Evolutionary conservation across 2,113 vertebrate species (phyloP).

Genomic region (Coreoperca whiteheadi): DNA sequence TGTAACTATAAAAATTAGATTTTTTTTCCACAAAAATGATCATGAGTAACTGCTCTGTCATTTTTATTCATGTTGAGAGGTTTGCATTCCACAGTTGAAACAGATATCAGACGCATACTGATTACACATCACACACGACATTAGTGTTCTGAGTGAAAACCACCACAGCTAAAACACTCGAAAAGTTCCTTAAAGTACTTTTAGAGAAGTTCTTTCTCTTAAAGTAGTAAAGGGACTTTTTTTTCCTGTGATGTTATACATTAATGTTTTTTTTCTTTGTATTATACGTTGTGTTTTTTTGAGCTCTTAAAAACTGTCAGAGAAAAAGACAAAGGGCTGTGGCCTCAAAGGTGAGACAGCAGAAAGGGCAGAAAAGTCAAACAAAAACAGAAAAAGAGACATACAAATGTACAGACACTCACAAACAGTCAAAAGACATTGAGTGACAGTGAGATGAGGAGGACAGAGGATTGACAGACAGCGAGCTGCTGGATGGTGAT

Average conservation of each 20-base stretch:
- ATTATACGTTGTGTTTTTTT: not conserved
- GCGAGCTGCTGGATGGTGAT: constrained; percentile 65
- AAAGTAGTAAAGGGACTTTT: not conserved
- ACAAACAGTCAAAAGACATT: constrained; percentile 16
- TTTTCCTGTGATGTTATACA: not conserved
- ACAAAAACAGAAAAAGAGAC: constrained; percentile 5
- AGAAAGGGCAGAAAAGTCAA: not conserved
- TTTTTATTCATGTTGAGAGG: not conserved
- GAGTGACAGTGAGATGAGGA: constrained; percentile 19
- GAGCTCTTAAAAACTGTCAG: not conserved
- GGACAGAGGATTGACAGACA: constrained; percentile 34
- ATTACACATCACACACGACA: not conserved
- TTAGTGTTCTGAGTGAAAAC: not conserved
- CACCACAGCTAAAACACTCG: not conserved
- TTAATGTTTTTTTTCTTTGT: not conserved
- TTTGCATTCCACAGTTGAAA: constrained; percentile 7
- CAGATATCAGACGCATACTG: constrained; percentile 9
- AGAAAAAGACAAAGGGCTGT: not conserved
- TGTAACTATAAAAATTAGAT: not conserved
- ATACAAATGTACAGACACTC: constrained; percentile 24
- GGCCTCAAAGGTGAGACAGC: not conserved
- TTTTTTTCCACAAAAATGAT: not conserved
- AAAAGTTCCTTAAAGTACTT: not conserved
- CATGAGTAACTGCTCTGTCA: not conserved
- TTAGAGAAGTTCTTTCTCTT: not conserved